Base-by-base conservation (phyloP, 2,888 invertebrate genomes). In the Agrotis clavis region DNA sequence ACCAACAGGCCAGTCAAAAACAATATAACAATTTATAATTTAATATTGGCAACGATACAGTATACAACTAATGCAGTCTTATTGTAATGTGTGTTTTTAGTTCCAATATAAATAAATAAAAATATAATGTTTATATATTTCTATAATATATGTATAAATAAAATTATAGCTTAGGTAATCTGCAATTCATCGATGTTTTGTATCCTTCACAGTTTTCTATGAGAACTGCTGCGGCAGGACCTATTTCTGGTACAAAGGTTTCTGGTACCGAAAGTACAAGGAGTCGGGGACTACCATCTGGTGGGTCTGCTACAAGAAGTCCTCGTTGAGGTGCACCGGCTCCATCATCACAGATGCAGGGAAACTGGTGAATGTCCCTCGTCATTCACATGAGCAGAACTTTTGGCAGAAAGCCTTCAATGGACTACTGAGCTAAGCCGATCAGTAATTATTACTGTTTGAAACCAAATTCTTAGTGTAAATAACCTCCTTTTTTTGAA, bases 221-320 rank as follows among this genome's bases (percentile, higher is more conserved):
- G 81, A 86, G 65, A 84, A 83, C 54, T 86, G 82, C 51, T 80
- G 77, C 25, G 86, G 86, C 4, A 80, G 79, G 62, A 84, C 82
- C 1, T 85, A 86, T 51, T 76, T 85, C 16, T 85, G 85, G 87
- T 62, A 85, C 64, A 80, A 81, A 65, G 73, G 78, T 0, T 85
- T 84, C 62, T 87, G 89, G 79, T 91, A 87, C 67, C 86, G 84
- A 25, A 84, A 88, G 61, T 85, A 83, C 1, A 85, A 86, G 7
- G 79, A 72, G 5, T 81, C 84, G 21, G 87, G 86, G 1, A 35
- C 68, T 30, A 90, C 87, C 14, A 86, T 85, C 19, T 86, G 89
- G 87, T 91, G 91, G 91, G 85, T 87, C 13, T 91, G 91, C 67
- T 84, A 88, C 61, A 90, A 89, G 73, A 79, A 88, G 5, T 83